phyloP scores from a whole-genome alignment of 1,140 invertebrate genomes.

The Musca domestica region DNA sequence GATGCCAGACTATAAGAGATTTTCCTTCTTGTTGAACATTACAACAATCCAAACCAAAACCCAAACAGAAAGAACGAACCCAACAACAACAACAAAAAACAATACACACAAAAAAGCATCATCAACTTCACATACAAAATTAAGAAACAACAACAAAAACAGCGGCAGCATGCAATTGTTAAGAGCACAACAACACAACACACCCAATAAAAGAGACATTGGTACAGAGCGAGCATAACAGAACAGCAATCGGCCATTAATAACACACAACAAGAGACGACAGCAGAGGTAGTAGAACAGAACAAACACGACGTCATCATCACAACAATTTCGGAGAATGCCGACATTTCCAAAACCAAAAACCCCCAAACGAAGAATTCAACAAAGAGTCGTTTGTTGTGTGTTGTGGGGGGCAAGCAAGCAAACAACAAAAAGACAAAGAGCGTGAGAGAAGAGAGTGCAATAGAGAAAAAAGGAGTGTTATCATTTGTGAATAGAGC shows the following conservation, averaged over 20 bases:
- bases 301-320: no score
- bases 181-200: conserved; percentile 2
- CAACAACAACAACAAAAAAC: not conserved
- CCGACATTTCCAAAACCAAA: not conserved
- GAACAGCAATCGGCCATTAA: not conserved
- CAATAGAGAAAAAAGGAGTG: not conserved
- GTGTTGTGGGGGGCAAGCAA: conserved; percentile 14
- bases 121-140: not conserved
- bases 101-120: not conserved
- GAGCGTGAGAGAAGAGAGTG: not conserved
- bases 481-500: not conserved
- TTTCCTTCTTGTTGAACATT: no score
- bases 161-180: conserved; percentile 6
- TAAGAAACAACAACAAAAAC: not conserved
- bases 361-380: not conserved
- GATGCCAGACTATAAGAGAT: no score
- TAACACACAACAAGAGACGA: not conserved
- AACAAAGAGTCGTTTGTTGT: no score
- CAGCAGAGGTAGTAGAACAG: no score
- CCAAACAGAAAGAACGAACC: no score
- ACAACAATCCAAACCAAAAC: no score
- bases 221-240: not conserved
- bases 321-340: conserved; percentile 16
- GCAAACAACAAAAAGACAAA: not conserved
- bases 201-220: not conserved